phyloP scores from a whole-genome alignment of 2,113 vertebrate genomes.

The Nycticebus coucang region DNA sequence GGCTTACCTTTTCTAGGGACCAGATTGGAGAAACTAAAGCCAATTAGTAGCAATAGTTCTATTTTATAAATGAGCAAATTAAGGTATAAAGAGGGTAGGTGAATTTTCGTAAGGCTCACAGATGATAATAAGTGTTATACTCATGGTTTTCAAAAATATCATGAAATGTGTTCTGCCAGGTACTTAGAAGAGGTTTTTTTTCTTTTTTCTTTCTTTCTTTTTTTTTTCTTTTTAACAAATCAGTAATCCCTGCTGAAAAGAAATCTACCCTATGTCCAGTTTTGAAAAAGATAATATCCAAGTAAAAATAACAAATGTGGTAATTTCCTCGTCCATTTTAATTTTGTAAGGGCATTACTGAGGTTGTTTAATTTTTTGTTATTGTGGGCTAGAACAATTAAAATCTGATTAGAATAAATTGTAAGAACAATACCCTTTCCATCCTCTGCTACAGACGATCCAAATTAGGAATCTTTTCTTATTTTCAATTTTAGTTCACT shows the following conservation, averaged over 20 bases:
- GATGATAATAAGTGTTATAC: background rate
- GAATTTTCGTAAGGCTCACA: background rate
- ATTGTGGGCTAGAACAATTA: slow-evolving; percentile 70
- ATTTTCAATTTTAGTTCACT: slow-evolving; percentile 61
- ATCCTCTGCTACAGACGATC: slow-evolving; percentile 45
- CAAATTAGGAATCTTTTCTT: slow-evolving; percentile 68
- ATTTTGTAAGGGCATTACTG: slow-evolving; percentile 40
- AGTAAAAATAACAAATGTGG: slow-evolving; percentile 50
- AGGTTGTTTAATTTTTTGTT: slow-evolving; percentile 67
- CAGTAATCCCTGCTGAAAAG: slow-evolving; percentile 44
- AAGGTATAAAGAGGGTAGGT: background rate
- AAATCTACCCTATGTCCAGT: slow-evolving; percentile 39
- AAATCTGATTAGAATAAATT: slow-evolving; percentile 70
- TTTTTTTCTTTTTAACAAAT: slow-evolving; percentile 13
- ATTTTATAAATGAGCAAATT: slow-evolving; percentile 20
- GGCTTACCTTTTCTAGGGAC: background rate
- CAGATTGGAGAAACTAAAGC: slow-evolving; percentile 37
- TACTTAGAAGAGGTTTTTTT: background rate
- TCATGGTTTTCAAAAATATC: background rate
- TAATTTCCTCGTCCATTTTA: slow-evolving; percentile 49
- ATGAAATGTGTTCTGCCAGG: background rate
- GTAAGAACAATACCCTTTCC: slow-evolving; percentile 45
- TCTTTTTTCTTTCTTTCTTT: too few species aligned
- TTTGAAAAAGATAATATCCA: slow-evolving; percentile 58
- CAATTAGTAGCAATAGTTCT: background rate